These are phyloP conservation scores for Biston betularia DNA, from an alignment of 2,888 invertebrate genomes.

Conservation along the genomic window DNA sequence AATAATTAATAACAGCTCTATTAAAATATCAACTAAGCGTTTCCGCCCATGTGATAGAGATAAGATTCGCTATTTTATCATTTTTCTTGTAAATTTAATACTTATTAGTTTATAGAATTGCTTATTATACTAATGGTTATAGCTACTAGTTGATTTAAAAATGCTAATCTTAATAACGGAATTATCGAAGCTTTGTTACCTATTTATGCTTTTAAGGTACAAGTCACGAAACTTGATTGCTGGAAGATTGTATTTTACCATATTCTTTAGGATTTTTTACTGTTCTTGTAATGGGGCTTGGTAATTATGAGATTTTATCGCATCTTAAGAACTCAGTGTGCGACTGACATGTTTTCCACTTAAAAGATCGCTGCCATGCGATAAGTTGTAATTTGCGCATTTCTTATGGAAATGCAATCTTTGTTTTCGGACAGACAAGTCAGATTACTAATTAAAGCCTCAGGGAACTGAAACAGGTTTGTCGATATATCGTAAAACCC, in stretches of 20 bases:
- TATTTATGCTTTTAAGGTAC: constrained; percentile 6
- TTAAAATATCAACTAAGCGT: constrained; percentile 79
- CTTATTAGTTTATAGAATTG: constrained; percentile 30
- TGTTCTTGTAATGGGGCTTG: constrained; percentile 7
- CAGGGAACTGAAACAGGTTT: constrained; percentile 78
- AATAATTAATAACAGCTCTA: constrained; percentile 83
- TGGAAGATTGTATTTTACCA: constrained; percentile 3
- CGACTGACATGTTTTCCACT: constrained; percentile 24
- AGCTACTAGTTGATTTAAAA: constrained; percentile 17
- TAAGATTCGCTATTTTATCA: constrained; percentile 46
- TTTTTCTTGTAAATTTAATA: constrained; percentile 33
- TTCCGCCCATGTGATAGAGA: constrained; percentile 71
- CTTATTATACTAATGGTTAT: constrained; percentile 29
- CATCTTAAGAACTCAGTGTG: constrained; percentile 28
- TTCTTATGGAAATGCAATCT: constrained; percentile 62
- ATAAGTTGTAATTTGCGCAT: constrained; percentile 46
- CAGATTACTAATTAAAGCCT: constrained; percentile 81
- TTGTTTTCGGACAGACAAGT: constrained; percentile 72
- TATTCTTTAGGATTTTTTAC: constrained; percentile 6
- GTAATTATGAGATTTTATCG: constrained; percentile 19
- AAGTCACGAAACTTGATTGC: constrained; percentile 11
- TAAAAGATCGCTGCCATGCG: constrained; percentile 36
- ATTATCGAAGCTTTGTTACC: neutral
- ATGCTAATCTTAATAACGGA: constrained; percentile 10
- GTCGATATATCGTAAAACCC: constrained; percentile 83